Evolutionary conservation across 2,888 invertebrate genomes (phyloP), one percentile per base, ranked within the genome.

Genomic region (Flexamia atlantica): DNA sequence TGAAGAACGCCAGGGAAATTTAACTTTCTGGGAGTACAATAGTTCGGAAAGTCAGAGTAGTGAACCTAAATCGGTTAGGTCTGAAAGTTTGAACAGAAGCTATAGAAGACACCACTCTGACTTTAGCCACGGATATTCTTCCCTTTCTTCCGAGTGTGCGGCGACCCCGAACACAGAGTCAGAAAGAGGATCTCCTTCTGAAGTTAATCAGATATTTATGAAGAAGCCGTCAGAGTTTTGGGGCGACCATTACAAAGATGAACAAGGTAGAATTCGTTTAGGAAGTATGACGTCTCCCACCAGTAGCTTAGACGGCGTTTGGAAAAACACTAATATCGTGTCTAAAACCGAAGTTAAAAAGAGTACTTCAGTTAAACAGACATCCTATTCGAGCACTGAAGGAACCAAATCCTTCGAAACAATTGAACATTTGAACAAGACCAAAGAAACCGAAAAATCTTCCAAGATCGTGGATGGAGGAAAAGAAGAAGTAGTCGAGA

Each of bases 191-290:
- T 57, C 79, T 14, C 50, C 50, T 3, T 46, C 50, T 28, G 74
- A 46, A 9, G 1, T 28, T 0, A 42, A 46, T 28, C 42, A 46
- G 7, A 17, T 17, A 5, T 79, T 57, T 32, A 79, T 70, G 40
- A 82, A 72, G 32, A 82, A 82, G 28, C 72, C 82, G 12, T 82
- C 82, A 0, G 82, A 82, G 28, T 82, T 72, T 82, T 82, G 82
- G 82, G 60, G 32, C n/a, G 68, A 82, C 12, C 12, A 42, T 30
- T 82, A n/a, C 20, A 82, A 32, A 82, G 68, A 82, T 36, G 50
- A 82, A 9, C 32, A 53, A 17, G 20, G 50, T 7, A n/a, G 53
- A 30, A 68, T 32, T 7, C 79, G 79, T 5, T 28, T 53, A 0
- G 30, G n/a, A 32, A 30, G 79, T 50, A n/a, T 79, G 20, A 57